These are phyloP conservation scores for Leptinotarsa undecemlineata DNA, from an alignment of 1,140 invertebrate genomes.

Conservation along the genomic window DNA sequence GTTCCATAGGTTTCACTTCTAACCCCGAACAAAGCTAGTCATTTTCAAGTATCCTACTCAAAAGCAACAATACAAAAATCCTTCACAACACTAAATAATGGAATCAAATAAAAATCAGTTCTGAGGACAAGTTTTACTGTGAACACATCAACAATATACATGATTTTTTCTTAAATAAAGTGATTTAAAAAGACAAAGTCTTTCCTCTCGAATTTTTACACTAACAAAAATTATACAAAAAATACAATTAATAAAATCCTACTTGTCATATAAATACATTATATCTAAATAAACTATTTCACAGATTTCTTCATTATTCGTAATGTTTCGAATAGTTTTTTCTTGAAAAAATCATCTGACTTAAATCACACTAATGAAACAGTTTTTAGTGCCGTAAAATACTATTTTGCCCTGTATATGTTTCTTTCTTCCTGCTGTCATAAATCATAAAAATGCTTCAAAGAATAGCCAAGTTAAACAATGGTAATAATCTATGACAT, in stretches of 20 bases:
- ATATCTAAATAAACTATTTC: slow-evolving; percentile 33
- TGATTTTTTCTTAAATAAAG: slow-evolving; percentile 14
- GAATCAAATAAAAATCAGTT: background rate
- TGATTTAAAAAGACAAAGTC: slow-evolving; percentile 24
- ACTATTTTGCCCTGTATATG: slow-evolving; percentile 43
- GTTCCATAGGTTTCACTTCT: no score
- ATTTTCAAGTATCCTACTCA: no score
- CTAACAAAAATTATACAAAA: slow-evolving; percentile 31
- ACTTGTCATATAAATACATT: slow-evolving; percentile 29
- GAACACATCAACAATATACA: slow-evolving; percentile 25
- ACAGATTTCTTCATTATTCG: slow-evolving; percentile 15
- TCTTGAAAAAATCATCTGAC: background rate
- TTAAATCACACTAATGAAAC: slow-evolving; percentile 13
- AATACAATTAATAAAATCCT: slow-evolving; percentile 26
- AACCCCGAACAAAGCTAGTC: no score
- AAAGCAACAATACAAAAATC: no score
- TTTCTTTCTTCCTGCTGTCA: slow-evolving; percentile 16
- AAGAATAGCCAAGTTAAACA: background rate
- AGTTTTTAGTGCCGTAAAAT: slow-evolving; percentile 34
- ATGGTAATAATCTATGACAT: background rate
- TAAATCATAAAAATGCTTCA: background rate
- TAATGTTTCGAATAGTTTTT: slow-evolving; percentile 9
- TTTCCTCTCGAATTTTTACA: slow-evolving; percentile 24
- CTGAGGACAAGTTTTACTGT: slow-evolving; percentile 22
- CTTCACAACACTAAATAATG: no score